phyloP scores from a whole-genome alignment of 2,797 vertebrate species.

The Bradypus variegatus region DNA sequence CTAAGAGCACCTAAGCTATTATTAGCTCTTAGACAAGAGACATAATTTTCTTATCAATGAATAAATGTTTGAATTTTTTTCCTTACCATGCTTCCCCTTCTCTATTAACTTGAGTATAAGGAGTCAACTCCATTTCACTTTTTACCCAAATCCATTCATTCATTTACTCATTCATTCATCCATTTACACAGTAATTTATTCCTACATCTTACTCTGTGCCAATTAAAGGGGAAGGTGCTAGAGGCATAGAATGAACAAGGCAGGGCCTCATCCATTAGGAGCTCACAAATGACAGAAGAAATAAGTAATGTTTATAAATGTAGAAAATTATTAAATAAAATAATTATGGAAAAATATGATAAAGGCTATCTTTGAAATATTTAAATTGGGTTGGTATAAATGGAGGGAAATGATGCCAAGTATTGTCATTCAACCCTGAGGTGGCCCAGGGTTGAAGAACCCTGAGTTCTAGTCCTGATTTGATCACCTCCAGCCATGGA shows the following conservation, averaged over 20 bases:
- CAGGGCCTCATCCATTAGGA: neutral
- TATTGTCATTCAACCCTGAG: neutral
- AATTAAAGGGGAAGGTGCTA: neutral
- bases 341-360: neutral
- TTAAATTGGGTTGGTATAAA: neutral
- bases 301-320: neutral
- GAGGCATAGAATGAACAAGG: neutral
- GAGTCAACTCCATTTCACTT: neutral
- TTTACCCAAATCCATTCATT: neutral
- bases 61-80: neutral
- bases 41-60: neutral
- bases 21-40: neutral
- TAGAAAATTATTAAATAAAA: constrained; percentile 6
- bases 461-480: neutral
- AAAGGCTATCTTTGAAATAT: neutral
- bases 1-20: neutral
- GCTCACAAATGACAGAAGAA: neutral
- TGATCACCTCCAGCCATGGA: neutral
- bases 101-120: neutral
- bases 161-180: neutral
- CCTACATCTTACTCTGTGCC: neutral
- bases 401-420: neutral
- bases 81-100: neutral
- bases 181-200: neutral
- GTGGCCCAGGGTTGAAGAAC: neutral